These are phyloP conservation scores for Luperina testacea DNA, from an alignment of 2,888 invertebrate species.

Conservation along the genomic window DNA sequence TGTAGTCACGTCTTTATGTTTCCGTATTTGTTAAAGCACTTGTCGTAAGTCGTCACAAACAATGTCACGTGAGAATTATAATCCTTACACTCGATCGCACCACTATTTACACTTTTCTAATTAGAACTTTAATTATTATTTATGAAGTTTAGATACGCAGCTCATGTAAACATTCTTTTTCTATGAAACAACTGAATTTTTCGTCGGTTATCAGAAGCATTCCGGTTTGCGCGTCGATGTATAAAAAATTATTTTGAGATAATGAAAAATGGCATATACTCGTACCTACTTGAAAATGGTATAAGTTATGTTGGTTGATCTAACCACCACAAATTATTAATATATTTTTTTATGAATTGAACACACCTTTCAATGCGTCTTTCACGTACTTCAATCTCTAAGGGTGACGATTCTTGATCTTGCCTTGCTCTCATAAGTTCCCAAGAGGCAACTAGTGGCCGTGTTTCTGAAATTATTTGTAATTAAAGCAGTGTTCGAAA, in stretches of 20 bases:
- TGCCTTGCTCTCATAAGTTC: slow-evolving; percentile 79
- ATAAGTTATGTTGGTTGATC: background rate
- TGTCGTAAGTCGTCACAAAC: too few species aligned
- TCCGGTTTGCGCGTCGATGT: background rate
- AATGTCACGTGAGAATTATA: too few species aligned
- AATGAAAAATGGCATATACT: background rate
- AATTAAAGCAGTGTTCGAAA: too few species aligned
- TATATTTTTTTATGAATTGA: background rate
- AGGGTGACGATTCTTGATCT: slow-evolving; percentile 84
- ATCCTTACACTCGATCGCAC: too few species aligned
- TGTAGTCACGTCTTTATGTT: too few species aligned
- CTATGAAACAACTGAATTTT: too few species aligned
- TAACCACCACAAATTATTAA: background rate
- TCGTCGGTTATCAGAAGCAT: too few species aligned
- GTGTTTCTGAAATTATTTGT: slow-evolving; percentile 73
- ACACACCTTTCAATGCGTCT: slow-evolving; percentile 86
- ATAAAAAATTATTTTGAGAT: background rate
- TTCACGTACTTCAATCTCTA: slow-evolving; percentile 90
- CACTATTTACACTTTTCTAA: too few species aligned
- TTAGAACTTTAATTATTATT: too few species aligned
- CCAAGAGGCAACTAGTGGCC: slow-evolving; percentile 83
- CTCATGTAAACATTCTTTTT: too few species aligned
- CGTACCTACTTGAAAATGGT: background rate
- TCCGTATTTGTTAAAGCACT: too few species aligned
- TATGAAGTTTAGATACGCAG: too few species aligned